Evolutionary conservation across 2,797 vertebrate species (phyloP).

Genomic region (Balearica regulorum): DNA sequence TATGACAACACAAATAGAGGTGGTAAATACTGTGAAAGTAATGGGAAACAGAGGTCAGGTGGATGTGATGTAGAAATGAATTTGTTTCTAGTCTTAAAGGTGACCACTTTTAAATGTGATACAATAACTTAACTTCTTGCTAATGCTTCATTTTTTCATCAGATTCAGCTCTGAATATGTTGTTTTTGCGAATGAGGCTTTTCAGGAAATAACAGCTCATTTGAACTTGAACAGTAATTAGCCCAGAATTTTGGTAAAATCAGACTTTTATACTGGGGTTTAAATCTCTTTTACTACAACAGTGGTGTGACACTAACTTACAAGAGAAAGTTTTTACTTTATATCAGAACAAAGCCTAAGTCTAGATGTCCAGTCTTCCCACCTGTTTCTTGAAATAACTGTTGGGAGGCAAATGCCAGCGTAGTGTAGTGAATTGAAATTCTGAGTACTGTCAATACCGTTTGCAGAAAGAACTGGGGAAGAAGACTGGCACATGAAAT

Average conservation of each 20-base stretch:
- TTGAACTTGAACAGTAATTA: background rate
- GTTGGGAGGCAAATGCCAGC: background rate
- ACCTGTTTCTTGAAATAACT: background rate
- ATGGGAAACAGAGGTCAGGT: background rate
- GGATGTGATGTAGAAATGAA: background rate
- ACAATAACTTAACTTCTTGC: background rate
- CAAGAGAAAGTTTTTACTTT: background rate
- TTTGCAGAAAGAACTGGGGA: background rate
- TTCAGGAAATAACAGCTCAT: background rate
- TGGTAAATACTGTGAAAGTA: background rate
- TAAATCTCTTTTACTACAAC: background rate
- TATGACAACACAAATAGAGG: background rate
- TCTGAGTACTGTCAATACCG: background rate
- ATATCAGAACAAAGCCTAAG: background rate
- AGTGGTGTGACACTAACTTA: background rate
- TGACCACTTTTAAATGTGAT: background rate
- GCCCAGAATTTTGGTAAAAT: background rate
- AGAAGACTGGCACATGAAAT: background rate
- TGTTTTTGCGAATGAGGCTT: background rate
- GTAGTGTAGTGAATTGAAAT: fast-evolving
- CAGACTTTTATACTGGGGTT: background rate
- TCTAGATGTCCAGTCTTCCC: background rate
- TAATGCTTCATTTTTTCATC: background rate
- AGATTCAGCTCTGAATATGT: background rate
- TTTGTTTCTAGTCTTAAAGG: background rate